Base-by-base conservation (phyloP, 2,113 vertebrate genomes). In the Austrofundulus limnaeus region DNA sequence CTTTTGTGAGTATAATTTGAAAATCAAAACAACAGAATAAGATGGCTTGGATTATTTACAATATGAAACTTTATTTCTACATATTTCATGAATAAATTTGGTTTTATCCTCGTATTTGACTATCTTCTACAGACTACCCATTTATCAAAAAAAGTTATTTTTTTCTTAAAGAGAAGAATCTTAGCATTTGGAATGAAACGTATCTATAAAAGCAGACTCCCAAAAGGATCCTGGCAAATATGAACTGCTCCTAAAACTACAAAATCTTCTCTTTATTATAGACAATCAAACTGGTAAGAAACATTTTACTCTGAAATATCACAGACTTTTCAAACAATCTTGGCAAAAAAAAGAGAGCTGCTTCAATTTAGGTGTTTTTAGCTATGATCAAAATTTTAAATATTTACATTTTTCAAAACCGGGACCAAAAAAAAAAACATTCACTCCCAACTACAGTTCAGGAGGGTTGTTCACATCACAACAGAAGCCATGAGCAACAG, bases 51-150 rank as follows among this genome's bases (percentile, higher is more conserved):
- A 19, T 58, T 31, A 28, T 42, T 66, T 34, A 55, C 48, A 46
- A 39, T 21, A 28, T n/a, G 61, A 52, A 2, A 45, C 42, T 74
- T 86, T 84, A 84, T 84, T 84, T 65, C 73, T 78, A 84, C 80
- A 81, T 48, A 34, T 38, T 21, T 63, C 72, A 75, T 80, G 62
- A 77, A 72, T 60, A 77, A 37, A 10, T 10, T 63, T 58, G 0
- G 31, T 59, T 52, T 45, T 51, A 34, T 58, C 46, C 13, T 65
- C 19, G 2, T 5, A 0, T 14, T 45, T 42, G 28, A 17, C 20
- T 37, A 39, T 12, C 37, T 11, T 9, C 55, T 28, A 49, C 25
- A 17, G 38, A 16, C 23, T 58, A 42, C 37, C 45, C 54, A 14
- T 24, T 55, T 42, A 43, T 28, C 6, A 43, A 10, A 52, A 10